Base-by-base conservation (phyloP, 2,888 invertebrate genomes). In the Hemistola chrysoprasaria region DNA sequence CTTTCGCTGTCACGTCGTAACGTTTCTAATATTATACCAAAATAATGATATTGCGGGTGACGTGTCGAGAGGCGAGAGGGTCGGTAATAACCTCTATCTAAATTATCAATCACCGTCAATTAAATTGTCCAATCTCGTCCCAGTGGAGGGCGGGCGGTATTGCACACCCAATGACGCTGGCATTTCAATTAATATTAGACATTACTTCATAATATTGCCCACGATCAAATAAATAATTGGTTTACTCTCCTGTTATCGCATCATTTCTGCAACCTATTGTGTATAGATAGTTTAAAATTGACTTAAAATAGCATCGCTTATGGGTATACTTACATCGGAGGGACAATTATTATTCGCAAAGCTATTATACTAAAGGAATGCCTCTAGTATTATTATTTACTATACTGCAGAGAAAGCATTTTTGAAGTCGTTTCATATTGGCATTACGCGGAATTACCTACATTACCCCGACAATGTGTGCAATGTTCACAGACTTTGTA, bases 101-200 rank as follows among this genome's bases (percentile, higher is more conserved):
- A 78, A 74, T 78, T 76, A 77, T 78, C 73, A 76, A 77, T 77
- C 71, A 65, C 56, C 53, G 64, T 70, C 70, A 70, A 69, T 78
- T 76, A 73, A 77, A 74, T 71, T 71, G 68, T 66, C 64, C 71
- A 72, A 72, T 76, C 69, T 65, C 60, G 59, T 34, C 34, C 34
- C 42, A 47, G 47, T 4, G 16, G 16, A 4, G 16, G 16, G 16
- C 55, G 28, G 51, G 43, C 48, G 53, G 45, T 60, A 64, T 65
- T 62, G 69, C 61, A 60, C 58, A 59, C 67, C 60, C 68, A 60
- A 62, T 61, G 71, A 62, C 57, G 67, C 59, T 56, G 65, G 71
- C 72, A 66, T 75, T 78, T 74, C 71, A 74, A 78, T 80, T 77
- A 77, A 69, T 65, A 66, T 59, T 53, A 54, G 53, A 60, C 55